Base-by-base conservation (phyloP, 2,797 vertebrate species). In the Hydrocynus forskahlii region DNA sequence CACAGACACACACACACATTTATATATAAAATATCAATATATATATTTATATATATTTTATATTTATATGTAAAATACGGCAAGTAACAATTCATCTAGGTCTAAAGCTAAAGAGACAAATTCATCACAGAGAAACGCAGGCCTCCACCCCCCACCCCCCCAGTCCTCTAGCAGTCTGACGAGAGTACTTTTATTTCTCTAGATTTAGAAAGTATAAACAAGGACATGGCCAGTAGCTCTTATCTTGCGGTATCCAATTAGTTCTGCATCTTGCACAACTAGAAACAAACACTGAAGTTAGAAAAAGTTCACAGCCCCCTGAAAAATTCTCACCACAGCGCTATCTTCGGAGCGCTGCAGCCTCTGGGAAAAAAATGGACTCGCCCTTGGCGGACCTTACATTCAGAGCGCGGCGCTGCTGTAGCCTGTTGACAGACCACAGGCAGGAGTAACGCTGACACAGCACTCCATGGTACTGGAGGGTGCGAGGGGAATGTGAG, bases 181-280 rank as follows among this genome's bases (percentile, higher is more conserved):
- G 69, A 71, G 52, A 73, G 59, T 57, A 68, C 70, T 72, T 83
- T 75, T 29, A 71, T 83, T 60, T 43, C 12, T 76, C 62, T 59
- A 79, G 60, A 82, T 82, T 64, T 64, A 66, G 54, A 74, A 75
- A 80, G 64, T 38, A 83, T 43, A 82, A 63, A 81, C 84, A 83
- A 84, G 60, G 43, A 72, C 76, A 78, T 82, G 79, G 78, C 78
- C 60, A 71, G 67, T 62, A 74, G 69, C 74, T 81, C 82, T 79
- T 62, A 75, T 88, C 73, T 21, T 78, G 54, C 43, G 50, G 52
- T 48, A 69, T 52, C 50, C 72, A 75, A 57, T 79, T 79, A 64
- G 78, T 76, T 78, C 72, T 76, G 54, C 70, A 66, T 83, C 68
- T 72, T 29, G 66, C 73, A 45, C 75, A 83, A 25, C 69, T 75